A percentile compares a stretch with the other conserved stretches of the same genome.
These are phyloP conservation scores for Spizaetus ornatus DNA, from an alignment of 2,113 vertebrate genomes.

Conservation along the genomic window DNA sequence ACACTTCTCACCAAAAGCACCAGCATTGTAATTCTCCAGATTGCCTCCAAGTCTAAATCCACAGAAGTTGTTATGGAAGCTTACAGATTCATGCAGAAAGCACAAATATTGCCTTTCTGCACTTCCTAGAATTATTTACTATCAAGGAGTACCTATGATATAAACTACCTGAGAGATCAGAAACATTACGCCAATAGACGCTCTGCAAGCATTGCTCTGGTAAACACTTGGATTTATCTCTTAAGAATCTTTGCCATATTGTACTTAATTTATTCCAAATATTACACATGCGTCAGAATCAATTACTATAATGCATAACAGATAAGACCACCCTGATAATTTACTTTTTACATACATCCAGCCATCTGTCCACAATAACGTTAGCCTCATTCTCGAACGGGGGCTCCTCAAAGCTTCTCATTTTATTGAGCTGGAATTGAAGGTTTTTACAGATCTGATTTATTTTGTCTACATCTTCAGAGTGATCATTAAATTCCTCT, in stretches of 20 bases:
- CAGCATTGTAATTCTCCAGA: background rate
- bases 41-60: background rate
- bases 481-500: slow-evolving; percentile 79
- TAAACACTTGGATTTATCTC: slow-evolving; percentile 39
- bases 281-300: slow-evolving; percentile 10
- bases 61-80: background rate
- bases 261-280: slow-evolving; percentile 49
- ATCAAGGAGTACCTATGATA: background rate
- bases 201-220: background rate
- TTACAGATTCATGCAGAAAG: background rate
- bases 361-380: slow-evolving; percentile 88
- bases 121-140: background rate
- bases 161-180: background rate
- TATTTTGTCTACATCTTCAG: slow-evolving; percentile 83
- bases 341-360: slow-evolving; percentile 84
- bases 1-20: background rate
- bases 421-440: slow-evolving; percentile 88
- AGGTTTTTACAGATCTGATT: slow-evolving; percentile 86
- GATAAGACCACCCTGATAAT: slow-evolving; percentile 54
- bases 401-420: slow-evolving; percentile 84
- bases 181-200: background rate
- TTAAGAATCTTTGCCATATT: background rate
- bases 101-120: background rate
- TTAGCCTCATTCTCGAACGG: slow-evolving; percentile 88
- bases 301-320: slow-evolving; percentile 59